These are phyloP conservation scores for Cacatua alba DNA, from an alignment of 2,113 vertebrate species.

Conservation along the genomic window DNA sequence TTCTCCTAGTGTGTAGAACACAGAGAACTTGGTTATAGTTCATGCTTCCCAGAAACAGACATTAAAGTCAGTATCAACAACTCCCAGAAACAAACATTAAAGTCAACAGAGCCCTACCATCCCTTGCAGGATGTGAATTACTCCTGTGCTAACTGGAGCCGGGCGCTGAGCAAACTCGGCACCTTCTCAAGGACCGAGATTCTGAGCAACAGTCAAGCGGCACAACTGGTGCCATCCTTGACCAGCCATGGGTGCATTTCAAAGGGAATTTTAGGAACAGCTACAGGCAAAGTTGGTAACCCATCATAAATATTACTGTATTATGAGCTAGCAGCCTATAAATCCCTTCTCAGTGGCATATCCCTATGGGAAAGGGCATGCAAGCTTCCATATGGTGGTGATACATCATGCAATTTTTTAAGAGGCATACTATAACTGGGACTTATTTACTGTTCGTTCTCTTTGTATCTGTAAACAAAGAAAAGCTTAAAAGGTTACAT, in stretches of 20 bases:
- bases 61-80: not conserved
- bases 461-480: conserved; percentile 31
- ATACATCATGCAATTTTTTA: conserved; percentile 40
- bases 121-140: not conserved
- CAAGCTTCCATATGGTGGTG: conserved; percentile 36
- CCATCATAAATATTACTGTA: not conserved
- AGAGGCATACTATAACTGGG: not conserved
- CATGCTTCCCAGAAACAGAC: not conserved
- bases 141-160: not conserved
- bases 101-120: not conserved
- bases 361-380: conserved; percentile 18
- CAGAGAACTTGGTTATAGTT: not conserved
- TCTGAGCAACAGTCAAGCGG: not conserved
- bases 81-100: not conserved
- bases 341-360: conserved; percentile 25
- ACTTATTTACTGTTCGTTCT: conserved; percentile 39
- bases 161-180: not conserved
- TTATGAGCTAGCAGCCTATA: conserved; percentile 28
- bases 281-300: not conserved
- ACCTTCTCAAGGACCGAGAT: not conserved
- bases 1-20: conserved; percentile 9
- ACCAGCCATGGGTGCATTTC: not conserved
- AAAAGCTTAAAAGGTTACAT: conserved; percentile 58
- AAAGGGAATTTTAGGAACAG: conserved; percentile 17
- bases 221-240: not conserved